Percentiles rank a stretch among this genome's conserved stretches.
phyloP scores from a whole-genome alignment of 2,888 invertebrate genomes.

The Eulithis prunata region DNA sequence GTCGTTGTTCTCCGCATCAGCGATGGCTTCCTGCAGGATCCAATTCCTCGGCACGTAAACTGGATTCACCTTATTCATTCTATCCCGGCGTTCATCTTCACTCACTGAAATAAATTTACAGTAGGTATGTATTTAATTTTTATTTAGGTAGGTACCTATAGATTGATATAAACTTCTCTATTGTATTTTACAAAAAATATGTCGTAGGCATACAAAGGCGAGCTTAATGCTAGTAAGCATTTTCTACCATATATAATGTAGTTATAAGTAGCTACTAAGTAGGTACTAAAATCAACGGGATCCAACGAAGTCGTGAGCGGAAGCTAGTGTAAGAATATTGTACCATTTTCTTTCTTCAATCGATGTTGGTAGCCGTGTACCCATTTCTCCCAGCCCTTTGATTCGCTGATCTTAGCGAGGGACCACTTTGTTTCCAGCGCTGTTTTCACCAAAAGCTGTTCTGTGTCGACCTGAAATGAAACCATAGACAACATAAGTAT shows the following conservation, averaged over 20 bases:
- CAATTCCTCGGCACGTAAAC: conserved; percentile 87
- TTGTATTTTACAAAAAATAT: too few species aligned
- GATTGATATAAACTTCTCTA: too few species aligned
- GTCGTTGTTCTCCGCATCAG: conserved; percentile 85
- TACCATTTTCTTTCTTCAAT: conserved; percentile 60
- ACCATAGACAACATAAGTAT: conserved; percentile 16
- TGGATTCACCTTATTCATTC: conserved; percentile 75
- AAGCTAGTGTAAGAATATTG: too few species aligned
- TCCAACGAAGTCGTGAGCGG: too few species aligned
- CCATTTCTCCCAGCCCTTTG: conserved; percentile 67
- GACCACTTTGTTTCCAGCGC: conserved; percentile 75
- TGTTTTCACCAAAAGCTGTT: conserved; percentile 55
- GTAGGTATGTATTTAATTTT: neutral
- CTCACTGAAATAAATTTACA: conserved; percentile 49
- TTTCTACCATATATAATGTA: too few species aligned
- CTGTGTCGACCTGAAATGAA: conserved; percentile 56
- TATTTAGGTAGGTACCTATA: too few species aligned
- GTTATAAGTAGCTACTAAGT: too few species aligned
- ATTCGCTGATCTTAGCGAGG: conserved; percentile 63
- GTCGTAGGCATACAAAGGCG: too few species aligned
- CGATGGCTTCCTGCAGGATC: conserved; percentile 86
- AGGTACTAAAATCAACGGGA: too few species aligned
- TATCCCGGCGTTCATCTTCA: conserved; percentile 58
- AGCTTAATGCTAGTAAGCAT: too few species aligned
- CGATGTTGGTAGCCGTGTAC: conserved; percentile 63